Evolutionary conservation across 2,113 vertebrate species (phyloP), one percentile per base, ranked within the genome.

Genomic region (Mesembrinibis cayennensis): DNA sequence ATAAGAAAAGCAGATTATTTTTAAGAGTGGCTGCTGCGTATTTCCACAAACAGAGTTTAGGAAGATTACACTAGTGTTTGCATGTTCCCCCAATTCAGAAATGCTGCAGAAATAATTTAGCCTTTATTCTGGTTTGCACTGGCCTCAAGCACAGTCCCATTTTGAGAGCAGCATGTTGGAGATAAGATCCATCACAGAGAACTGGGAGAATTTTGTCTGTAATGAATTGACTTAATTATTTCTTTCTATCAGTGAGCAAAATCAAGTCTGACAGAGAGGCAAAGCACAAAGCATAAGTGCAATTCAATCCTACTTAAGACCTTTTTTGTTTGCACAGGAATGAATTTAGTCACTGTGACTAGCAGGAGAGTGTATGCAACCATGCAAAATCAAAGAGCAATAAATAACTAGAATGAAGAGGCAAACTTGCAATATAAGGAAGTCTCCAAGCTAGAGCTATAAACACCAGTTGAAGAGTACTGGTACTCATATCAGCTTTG

Each of bases 361-460:
- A 71, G 58, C 30, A 91, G 77, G 66, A 61, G 25, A 50, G 65
- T 11, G 9, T 67, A 65, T 79, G 40, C 65, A 93, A 56, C 72
- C 69, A 87, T 27, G 50, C 9, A 52, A 89, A 93, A 92, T 84
- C 38, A 52, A 91, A 87, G 73, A 94, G 94, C 91, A 96, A 95
- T 87, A 90, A 87, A 32, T 82, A 93, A 91, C 36, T 45, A 45
- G 56, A 95, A 82, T 7, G 20, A 87, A 88, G n/a, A 91, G 42
- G n/a, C 21, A 87, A 91, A 92, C 34, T 42, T 73, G 49, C 42
- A 95, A 66, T 82, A 80, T 16, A 26, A 91, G 42, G 11, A 87
- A 90, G 16, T 62, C 42, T 50, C 58, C 70, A 80, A 56, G 26
- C 16, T 36, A 82, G 36, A 90, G 45, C n/a, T 80, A 66, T n/a